Base-by-base conservation (phyloP, 2,888 invertebrate genomes). In the Polydrusus tereticollis region DNA sequence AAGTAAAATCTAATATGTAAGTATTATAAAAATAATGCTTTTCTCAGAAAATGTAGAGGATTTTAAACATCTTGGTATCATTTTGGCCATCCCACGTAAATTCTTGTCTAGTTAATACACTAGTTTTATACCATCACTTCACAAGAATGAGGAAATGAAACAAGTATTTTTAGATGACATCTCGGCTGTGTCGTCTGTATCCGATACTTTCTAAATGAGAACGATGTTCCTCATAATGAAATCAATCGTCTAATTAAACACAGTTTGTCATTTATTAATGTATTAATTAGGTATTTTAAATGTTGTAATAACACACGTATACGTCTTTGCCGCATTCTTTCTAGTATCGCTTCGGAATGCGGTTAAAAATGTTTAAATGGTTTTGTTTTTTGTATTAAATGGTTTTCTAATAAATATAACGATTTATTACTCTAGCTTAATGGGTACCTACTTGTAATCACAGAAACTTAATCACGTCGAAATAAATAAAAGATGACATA, bases 121-220 rank as follows among this genome's bases (percentile, higher is more conserved):
- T 65, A 64, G 58, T 65, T 70, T 70, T 70, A 65, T 59, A 38
- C 26, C 59, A 59, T 70, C 70, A 70, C 59, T 65, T 45, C 59
- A 38, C 38, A 26, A 67, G 72, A 72, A 72, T 67, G 72, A 72
- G 72, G 72, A 72, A 71, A 70, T 57, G 23, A 45, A 52, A 52
- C 50, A 29, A 43, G 41, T 72, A 72, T 72, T 72, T 72, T 62
- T 72, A 72, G 72, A 72, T 62, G 60, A 67, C 63, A 67, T 66
- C 60, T 59, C 66, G 29, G 52, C 23, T 38, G 66, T 69, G 63
- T 69, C 57, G 69, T 36, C 64, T 55, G 52, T 68, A 14, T 50
- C 59, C 21, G 58, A 52, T 41, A 36, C 58, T 21, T 58, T 36
- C 41, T 47, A 21, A 52, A 64, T 16, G 7, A 23, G 50, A 36